phyloP scores from a whole-genome alignment of 1,140 invertebrate genomes.

The Procambarus clarkii region DNA sequence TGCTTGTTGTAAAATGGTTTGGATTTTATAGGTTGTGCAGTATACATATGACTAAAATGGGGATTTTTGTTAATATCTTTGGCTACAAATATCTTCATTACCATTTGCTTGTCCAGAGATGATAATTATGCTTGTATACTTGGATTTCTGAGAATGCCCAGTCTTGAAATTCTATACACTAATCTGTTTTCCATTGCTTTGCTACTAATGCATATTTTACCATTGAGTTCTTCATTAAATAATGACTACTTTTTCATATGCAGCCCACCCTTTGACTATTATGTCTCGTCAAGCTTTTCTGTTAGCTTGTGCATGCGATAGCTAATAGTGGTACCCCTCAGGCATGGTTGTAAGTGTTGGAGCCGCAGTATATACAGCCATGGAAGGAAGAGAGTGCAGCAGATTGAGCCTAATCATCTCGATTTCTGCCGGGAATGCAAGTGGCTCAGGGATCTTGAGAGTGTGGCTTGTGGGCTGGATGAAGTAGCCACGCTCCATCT shows the following conservation, averaged over 20 bases:
- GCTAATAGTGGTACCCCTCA: constrained; percentile 52
- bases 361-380: not conserved
- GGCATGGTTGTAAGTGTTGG: constrained; percentile 39
- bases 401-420: not conserved
- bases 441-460: constrained; percentile 28
- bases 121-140: not conserved
- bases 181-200: not conserved
- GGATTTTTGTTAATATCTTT: no score
- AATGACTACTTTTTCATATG: not conserved
- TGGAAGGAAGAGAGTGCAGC: constrained; percentile 7
- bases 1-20: no score
- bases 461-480: constrained; percentile 41
- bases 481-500: constrained; percentile 53
- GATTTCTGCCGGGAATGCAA: constrained; percentile 3
- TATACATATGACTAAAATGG: no score
- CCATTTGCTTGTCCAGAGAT: not conserved
- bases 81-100: no score
- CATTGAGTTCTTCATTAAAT: not conserved
- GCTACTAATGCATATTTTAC: not conserved
- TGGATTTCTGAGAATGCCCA: not conserved
- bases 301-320: not conserved
- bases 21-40: no score
- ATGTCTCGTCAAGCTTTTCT: not conserved
- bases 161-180: not conserved
- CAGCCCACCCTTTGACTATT: not conserved